Evolutionary conservation across 1,140 invertebrate species (phyloP), one percentile per base, ranked within the genome.

Genomic region (Rhyacophila brunnea): DNA sequence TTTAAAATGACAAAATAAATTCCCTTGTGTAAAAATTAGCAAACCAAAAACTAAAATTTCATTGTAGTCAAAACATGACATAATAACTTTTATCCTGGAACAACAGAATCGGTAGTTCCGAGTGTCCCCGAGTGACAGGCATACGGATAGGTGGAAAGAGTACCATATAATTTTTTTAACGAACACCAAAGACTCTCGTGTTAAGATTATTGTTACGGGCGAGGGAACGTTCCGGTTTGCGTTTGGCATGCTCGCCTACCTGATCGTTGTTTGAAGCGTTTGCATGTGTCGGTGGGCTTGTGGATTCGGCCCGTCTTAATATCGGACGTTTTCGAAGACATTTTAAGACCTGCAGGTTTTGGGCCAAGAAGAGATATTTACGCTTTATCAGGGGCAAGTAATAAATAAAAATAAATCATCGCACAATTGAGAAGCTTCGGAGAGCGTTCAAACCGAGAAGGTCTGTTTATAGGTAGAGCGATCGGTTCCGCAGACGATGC

Each of bases 311-410:
- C 62, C 17, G 52, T 52, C 48, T 64, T 64, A 38, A 64, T 59
- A 36, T 63, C 55, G 11, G 60, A 58, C 17, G 62, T 48, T 44
- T 55, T 64, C 38, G 56, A 56, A 35, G 62, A 64, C 62, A 64
- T 58, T 54, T 63, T 28, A n/a, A n/a, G 11, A 28, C 62, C 62
- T 64, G 62, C 52, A 20, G 45, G 38, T 40, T 49, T 59, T 50
- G 52, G 46, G 57, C 47, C 52, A 64, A 64, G 47, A 64, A 59
- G 38, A 58, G 35, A 60, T 38, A 60, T 57, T 57, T 48, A 57
- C 54, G 54, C 34, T 48, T 42, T 35, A 40, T 38, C 34, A 51
- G 15, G 34, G 36, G 14, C n/a, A n/a, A 32, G 17, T 48, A 46
- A 19, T 4, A 6, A 40, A 28, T 9, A 28, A 28, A 28, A 28